These are phyloP conservation scores for Ceuthmochares aereus DNA, from an alignment of 2,113 vertebrate genomes.

Conservation along the genomic window DNA sequence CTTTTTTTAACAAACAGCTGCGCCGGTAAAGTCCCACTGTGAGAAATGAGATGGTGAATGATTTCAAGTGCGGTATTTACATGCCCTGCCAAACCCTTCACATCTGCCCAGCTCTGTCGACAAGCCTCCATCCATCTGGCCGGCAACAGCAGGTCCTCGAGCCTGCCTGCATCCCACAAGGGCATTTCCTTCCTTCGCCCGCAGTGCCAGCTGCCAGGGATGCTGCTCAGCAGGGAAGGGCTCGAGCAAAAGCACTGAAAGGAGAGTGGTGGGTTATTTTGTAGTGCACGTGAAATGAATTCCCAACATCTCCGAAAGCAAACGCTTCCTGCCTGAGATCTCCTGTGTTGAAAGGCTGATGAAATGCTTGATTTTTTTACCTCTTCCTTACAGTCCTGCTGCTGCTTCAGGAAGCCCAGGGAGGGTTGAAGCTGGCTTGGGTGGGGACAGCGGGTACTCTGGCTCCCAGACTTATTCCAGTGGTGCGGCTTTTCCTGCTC, in stretches of 20 bases:
- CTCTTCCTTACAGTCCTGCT: background rate
- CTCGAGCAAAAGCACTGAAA: background rate
- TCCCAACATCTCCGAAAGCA: background rate
- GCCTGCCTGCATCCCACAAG: constrained; percentile 25
- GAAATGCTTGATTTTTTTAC: background rate
- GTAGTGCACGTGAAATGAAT: background rate
- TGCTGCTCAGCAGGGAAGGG: constrained; percentile 1
- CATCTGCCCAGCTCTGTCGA: constrained; percentile 52
- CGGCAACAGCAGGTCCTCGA: constrained; percentile 46
- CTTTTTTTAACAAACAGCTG: background rate
- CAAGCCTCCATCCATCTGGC: constrained; percentile 60
- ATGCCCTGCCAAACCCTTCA: constrained; percentile 37
- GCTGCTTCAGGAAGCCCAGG: background rate
- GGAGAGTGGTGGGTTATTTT: background rate
- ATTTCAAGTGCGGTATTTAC: constrained; percentile 48
- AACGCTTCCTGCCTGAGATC: background rate
- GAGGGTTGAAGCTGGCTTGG: background rate
- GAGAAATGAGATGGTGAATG: constrained; percentile 52
- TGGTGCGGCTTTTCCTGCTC: rapidly evolving
- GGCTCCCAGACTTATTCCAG: rapidly evolving
- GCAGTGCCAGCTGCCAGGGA: constrained; percentile 26
- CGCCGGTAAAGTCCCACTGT: constrained; percentile 21
- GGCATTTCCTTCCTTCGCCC: constrained; percentile 59
- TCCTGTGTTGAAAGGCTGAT: background rate
- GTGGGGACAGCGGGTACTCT: background rate